Evolutionary conservation across 2,797 vertebrate genomes (phyloP).

Genomic region (Enteromius anoplus): DNA sequence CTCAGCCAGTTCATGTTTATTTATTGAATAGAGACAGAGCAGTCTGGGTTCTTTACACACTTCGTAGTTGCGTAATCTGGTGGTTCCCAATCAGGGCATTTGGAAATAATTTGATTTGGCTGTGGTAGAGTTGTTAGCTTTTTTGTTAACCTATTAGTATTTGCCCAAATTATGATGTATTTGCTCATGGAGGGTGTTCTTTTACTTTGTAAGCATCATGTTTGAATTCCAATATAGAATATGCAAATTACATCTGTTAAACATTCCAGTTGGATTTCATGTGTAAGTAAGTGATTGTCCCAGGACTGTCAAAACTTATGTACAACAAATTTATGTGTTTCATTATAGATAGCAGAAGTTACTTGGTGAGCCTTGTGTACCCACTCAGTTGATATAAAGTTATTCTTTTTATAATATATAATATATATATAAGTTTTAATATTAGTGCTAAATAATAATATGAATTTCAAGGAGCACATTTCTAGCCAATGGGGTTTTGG

Average conservation of each 20-base stretch:
- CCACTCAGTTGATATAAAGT: background rate
- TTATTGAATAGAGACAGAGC: background rate
- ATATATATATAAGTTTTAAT: background rate
- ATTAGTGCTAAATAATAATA: background rate
- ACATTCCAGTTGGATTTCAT: conserved; percentile 1
- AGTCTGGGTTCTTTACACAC: background rate
- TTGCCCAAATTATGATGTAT: background rate
- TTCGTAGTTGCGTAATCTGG: background rate
- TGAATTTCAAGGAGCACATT: background rate
- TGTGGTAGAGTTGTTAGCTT: background rate
- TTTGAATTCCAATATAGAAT: background rate
- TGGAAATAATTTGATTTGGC: background rate
- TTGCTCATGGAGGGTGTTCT: background rate
- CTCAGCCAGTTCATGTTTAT: background rate
- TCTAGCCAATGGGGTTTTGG: background rate
- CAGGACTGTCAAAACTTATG: background rate
- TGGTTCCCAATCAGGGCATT: background rate
- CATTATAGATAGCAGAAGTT: background rate
- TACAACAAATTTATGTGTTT: background rate
- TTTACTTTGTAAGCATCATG: background rate
- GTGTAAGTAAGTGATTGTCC: background rate
- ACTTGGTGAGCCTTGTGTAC: background rate
- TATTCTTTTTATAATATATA: background rate
- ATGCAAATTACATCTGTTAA: background rate
- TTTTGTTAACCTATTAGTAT: background rate